A percentile compares a stretch with the other conserved stretches of the same genome.
phyloP scores from a whole-genome alignment of 2,113 vertebrate genomes.

The Thamnaconus septentrionalis region DNA sequence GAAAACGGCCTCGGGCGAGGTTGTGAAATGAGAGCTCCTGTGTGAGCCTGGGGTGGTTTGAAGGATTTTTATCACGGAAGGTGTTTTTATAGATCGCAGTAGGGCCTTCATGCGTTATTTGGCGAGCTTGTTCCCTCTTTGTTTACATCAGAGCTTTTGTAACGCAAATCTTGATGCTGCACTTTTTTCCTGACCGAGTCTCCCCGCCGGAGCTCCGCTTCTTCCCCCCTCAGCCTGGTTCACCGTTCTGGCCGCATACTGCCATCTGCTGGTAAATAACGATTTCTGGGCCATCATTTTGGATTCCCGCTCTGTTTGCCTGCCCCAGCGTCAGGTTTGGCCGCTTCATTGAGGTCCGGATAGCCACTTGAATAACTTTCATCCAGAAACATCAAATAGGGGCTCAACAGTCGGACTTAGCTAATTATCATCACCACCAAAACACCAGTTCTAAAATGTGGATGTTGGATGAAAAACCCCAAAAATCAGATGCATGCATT shows the following conservation, averaged over 20 bases:
- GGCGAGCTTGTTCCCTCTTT: conserved; percentile 6
- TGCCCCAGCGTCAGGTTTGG: conserved; percentile 25
- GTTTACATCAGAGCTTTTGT: conserved; percentile 15
- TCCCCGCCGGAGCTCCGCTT: conserved; percentile 11
- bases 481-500: too few relatives aligned
- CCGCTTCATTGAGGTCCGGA: conserved; percentile 34
- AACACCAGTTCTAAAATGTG: too few relatives aligned
- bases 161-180: conserved; percentile 16
- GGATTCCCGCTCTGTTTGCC: background rate
- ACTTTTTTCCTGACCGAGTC: conserved; percentile 31
- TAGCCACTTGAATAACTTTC: conserved; percentile 5
- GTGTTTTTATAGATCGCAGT: conserved; percentile 10
- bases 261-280: conserved; percentile 60
- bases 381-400: conserved; percentile 21
- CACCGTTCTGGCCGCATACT: conserved; percentile 24
- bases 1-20: too few relatives aligned
- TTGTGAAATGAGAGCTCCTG: background rate
- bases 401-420: conserved; percentile 12
- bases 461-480: too few relatives aligned
- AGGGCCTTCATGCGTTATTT: conserved; percentile 14
- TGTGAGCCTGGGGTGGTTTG: background rate
- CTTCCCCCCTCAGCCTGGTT: background rate
- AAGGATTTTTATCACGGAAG: conserved; percentile 1
- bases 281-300: too few relatives aligned
- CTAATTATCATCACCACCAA: conserved; percentile 2